A percentile compares a stretch with the other conserved stretches of the same genome.
phyloP scores from a whole-genome alignment of 2,797 vertebrate genomes.

The Enteromius thamalakanensis region DNA sequence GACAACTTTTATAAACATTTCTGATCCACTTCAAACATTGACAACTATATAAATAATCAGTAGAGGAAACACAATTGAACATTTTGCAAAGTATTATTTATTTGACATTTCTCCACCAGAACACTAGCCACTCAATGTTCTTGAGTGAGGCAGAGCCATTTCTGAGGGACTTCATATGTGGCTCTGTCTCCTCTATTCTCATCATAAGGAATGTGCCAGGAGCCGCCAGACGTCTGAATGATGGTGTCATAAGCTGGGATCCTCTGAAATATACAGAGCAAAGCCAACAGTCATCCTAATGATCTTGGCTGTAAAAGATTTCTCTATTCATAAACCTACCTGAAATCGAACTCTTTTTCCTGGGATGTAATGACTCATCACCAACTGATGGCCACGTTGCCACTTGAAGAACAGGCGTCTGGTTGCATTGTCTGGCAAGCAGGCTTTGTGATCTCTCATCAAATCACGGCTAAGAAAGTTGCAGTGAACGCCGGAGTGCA shows the following conservation, averaged over 20 bases:
- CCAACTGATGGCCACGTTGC: constrained; percentile 94
- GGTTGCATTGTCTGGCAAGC: constrained; percentile 76
- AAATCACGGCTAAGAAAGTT: constrained; percentile 90
- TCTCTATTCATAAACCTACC: constrained; percentile 73
- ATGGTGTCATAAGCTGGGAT: constrained; percentile 84
- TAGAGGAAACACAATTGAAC: neutral
- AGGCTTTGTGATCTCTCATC: constrained; percentile 96
- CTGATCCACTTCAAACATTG: too few relatives aligned
- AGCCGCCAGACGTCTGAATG: constrained; percentile 83
- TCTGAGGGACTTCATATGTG: constrained; percentile 85
- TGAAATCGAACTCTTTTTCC: constrained; percentile 78
- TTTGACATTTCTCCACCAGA: neutral
- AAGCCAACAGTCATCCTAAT: neutral
- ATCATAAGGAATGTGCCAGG: constrained; percentile 95
- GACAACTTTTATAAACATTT: too few relatives aligned
- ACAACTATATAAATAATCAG: neutral
- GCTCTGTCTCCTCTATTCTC: constrained; percentile 78
- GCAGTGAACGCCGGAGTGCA: constrained; percentile 91
- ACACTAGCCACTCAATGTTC: constrained; percentile 22
- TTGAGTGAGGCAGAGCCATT: constrained; percentile 87
- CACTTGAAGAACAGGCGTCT: constrained; percentile 93
- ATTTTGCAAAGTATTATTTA: neutral
- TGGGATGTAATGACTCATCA: constrained; percentile 56
- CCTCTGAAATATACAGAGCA: constrained; percentile 72
- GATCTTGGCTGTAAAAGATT: neutral